phyloP scores from a whole-genome alignment of 2,888 invertebrate genomes.

The Parascotia fuliginaria region DNA sequence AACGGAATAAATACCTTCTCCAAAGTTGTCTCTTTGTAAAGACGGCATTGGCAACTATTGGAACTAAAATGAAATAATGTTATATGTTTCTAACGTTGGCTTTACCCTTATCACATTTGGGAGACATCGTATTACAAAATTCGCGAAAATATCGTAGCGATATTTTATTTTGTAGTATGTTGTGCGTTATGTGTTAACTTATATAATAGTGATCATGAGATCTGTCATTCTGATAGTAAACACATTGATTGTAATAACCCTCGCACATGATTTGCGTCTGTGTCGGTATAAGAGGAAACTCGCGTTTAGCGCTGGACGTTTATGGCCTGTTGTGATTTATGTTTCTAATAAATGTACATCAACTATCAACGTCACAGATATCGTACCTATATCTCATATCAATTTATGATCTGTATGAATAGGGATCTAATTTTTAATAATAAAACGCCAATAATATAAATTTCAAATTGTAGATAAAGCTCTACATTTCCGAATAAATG shows the following conservation, averaged over 20 bases:
- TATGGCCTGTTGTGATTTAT: constrained; percentile 15
- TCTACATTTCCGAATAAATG: constrained; percentile 59
- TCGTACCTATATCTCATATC: not conserved
- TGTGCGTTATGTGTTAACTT: not conserved
- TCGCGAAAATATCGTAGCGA: not conserved
- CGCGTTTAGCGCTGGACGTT: constrained; percentile 10
- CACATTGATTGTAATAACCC: constrained; percentile 7
- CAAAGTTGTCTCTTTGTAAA: not conserved
- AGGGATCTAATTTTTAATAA: no score
- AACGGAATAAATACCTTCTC: not conserved
- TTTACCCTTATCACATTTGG: not conserved
- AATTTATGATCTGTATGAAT: no score
- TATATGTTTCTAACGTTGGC: not conserved
- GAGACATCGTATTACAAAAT: not conserved
- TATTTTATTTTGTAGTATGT: not conserved
- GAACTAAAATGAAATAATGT: constrained; percentile 4
- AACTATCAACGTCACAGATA: not conserved
- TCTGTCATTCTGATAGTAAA: not conserved
- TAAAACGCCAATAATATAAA: constrained; percentile 41
- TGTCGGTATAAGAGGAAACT: constrained; percentile 13
- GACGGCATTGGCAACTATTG: constrained; percentile 1
- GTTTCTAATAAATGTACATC: constrained; percentile 7
- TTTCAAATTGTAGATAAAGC: constrained; percentile 51
- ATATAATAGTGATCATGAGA: not conserved
- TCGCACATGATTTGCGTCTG: constrained; percentile 4